Base-by-base conservation (phyloP, 2,113 vertebrate genomes). In the Gopherus flavomarginatus region DNA sequence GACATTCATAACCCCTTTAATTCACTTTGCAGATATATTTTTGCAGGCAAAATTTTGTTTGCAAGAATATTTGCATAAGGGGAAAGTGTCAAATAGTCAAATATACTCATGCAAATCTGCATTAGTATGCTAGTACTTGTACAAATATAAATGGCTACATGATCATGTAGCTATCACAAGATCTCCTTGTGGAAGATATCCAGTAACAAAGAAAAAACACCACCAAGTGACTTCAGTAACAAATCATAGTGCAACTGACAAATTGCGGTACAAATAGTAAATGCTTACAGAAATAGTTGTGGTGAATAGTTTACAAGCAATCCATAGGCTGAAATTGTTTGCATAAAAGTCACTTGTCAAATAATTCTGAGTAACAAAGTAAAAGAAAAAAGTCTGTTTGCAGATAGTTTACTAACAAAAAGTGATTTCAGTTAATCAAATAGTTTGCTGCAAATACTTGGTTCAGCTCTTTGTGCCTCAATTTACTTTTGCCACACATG, bases 401-500 rank as follows among this genome's bases (percentile, higher is more conserved):
- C n/a, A 89, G 93, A 81, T 59, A 54, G n/a, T 92, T 91, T 96
- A 12, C 24, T 9, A 3, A 31, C 9, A 21, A 2, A 11, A 54
- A 75, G 59, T 9, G 35, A 85, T 31, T 44, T 24, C 14, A 0
- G 0, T 89, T 89, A 24, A 90, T 85, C 49, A n/a, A 89, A 85
- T 59, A 91, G 77, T 19, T 38, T 81, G 77, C 29, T 93, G 52
- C 31, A 96, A 91, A 95, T 81, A 91, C 31, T 16, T 5, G 53
- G 29, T 81, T 50, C 85, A 3, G 2, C 57, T 94, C 87, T 79
- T 94, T 89, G 35, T 93, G n/a, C 84, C 57, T 97, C 85, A 52
- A 84, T 86, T 97, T 88, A 87, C 53, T 95, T 96, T 95, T 95
- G 88, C 96, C 83, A 91, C 69, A 84, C 27, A 88, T 27, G 24